phyloP scores from a whole-genome alignment of 2,797 vertebrate genomes.

The Meriones psammophilus region DNA sequence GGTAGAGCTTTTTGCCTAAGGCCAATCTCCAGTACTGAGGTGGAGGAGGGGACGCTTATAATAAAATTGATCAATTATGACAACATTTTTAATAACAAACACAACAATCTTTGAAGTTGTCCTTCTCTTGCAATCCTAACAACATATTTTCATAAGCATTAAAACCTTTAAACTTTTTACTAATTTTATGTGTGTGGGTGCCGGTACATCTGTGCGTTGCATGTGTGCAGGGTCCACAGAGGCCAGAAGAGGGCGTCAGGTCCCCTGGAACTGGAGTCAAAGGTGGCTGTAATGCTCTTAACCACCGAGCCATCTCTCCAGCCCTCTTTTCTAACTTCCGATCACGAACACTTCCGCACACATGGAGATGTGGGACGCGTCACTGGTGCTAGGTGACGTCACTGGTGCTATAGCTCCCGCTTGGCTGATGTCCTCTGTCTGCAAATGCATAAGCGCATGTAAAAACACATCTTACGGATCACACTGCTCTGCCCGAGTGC shows the following conservation, averaged over 20 bases:
- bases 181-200: neutral
- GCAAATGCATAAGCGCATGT: neutral
- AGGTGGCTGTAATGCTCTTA: neutral
- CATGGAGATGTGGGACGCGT: neutral
- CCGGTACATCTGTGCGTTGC: neutral
- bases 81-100: neutral
- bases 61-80: neutral
- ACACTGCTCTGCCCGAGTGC: neutral
- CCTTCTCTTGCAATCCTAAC: neutral
- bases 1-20: neutral
- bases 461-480: neutral
- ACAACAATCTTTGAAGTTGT: neutral
- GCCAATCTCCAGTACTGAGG: neutral
- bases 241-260: neutral
- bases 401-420: neutral
- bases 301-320: neutral
- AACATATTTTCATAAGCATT: neutral
- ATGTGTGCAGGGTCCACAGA: neutral
- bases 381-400: neutral
- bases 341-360: slow-evolving; percentile 24
- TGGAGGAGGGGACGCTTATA: neutral
- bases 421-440: slow-evolving; percentile 17
- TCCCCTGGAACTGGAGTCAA: neutral
- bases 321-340: neutral
- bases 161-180: neutral